Evolutionary conservation across 2,113 vertebrate species (phyloP).

Genomic region (Papio anubis): DNA sequence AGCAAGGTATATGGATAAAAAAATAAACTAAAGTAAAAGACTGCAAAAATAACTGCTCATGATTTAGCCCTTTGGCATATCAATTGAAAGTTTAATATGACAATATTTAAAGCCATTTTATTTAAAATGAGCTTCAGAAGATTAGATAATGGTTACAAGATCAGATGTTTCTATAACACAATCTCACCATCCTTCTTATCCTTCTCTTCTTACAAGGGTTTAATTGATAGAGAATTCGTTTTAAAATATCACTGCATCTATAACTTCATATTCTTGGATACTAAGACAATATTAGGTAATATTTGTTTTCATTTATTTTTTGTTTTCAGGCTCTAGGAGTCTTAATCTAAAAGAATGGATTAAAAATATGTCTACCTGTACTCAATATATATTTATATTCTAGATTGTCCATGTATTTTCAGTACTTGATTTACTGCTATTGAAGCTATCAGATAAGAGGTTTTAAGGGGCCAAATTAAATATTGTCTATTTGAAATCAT

Average conservation of each 20-base stretch:
- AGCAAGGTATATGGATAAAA: constrained; percentile 86
- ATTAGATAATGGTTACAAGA: background rate
- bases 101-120: background rate
- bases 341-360: background rate
- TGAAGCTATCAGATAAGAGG: background rate
- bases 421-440: background rate
- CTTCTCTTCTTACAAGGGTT: background rate
- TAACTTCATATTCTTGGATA: background rate
- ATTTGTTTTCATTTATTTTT: background rate
- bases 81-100: background rate
- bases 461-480: background rate
- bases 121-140: background rate
- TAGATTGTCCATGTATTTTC: background rate
- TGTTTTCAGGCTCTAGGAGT: background rate
- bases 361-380: background rate
- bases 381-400: background rate
- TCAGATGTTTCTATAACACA: background rate
- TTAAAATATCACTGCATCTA: background rate
- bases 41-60: background rate
- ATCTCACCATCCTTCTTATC: background rate
- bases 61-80: background rate
- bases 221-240: background rate
- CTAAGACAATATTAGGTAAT: background rate
- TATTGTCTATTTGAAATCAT: background rate
- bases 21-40: background rate